phyloP scores from a whole-genome alignment of 1,140 invertebrate species.

The Schmidtea mediterranea region DNA sequence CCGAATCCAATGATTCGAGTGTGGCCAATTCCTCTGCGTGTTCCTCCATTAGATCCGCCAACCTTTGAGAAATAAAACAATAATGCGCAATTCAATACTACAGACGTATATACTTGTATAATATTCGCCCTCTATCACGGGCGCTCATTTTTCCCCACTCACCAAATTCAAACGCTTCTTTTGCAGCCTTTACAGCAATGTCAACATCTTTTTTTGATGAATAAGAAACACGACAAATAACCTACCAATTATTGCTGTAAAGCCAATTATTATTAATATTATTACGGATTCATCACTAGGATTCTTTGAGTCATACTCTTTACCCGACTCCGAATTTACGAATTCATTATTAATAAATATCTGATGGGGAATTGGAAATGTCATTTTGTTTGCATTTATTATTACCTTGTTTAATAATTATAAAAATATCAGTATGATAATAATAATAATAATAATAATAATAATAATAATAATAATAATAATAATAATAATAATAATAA shows the following conservation, averaged over 20 bases:
- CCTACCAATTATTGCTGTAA: conserved; percentile 13
- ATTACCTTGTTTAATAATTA: conserved; percentile 14
- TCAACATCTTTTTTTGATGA: conserved; percentile 37
- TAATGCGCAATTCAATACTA: background rate
- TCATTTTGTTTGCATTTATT: conserved; percentile 50
- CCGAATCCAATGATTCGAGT: conserved; percentile 64
- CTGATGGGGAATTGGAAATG: conserved; percentile 51
- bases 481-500: too few species aligned
- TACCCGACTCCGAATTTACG: conserved; percentile 48
- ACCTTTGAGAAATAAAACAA: conserved; percentile 27
- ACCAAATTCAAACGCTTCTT: conserved; percentile 29
- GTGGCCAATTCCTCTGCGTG: conserved; percentile 76
- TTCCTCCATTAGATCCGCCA: conserved; percentile 70
- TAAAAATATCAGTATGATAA: too few species aligned
- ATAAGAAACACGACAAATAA: conserved; percentile 35
- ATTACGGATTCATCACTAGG: conserved; percentile 45
- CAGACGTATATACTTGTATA: conserved; percentile 39
- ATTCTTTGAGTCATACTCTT: conserved; percentile 64
- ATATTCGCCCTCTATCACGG: conserved; percentile 44
- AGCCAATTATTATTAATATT: too few species aligned
- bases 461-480: conserved; percentile 6
- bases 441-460: too few species aligned
- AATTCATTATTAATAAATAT: conserved; percentile 76
- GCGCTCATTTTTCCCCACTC: conserved; percentile 74
- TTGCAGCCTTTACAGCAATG: conserved; percentile 53